Evolutionary conservation across 2,888 invertebrate genomes (phyloP), one percentile per base, ranked within the genome.

Genomic region (Catocala fraxini): DNA sequence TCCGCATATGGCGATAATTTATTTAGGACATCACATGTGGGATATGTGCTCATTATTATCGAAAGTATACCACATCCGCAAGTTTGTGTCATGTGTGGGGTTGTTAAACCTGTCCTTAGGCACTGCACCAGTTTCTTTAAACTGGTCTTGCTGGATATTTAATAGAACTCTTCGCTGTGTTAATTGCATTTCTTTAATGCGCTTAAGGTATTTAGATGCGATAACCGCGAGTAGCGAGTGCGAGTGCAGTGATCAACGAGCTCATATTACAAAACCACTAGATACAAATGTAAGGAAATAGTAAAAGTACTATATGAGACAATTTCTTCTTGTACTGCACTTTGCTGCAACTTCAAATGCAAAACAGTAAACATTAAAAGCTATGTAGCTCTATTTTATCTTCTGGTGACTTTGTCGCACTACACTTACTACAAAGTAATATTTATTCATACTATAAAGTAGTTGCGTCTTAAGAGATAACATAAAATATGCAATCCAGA

Each of bases 31-130:
- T 68, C 67, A 70, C 76, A 81, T 85, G 82, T 86, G 86, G 89
- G 86, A 89, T 87, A 82, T 86, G 88, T 78, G 81, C 89, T 89
- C 89, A 86, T 90, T 92, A 87, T 83, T 25, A 88, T 85, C 86
- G 89, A 90, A 92, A 92, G 93, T 92, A 92, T 90, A 90, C 89
- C 88, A 88, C 86, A 91, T 93, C 92, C 93, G 92, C 88, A 85
- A 91, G 87, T 88, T 84, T 84, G 83, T 79, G 82, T 85, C 89
- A 87, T 86, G 85, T 88, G 90, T 85, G 85, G 83, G 85, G 89
- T 88, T 88, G 88, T 83, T 80, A 88, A 90, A 92, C 93, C 90
- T 88, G 92, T 91, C 88, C 77, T 61, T 80, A 77, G 81, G 80
- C 80, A 77, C 76, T 75, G 82, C 86, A 87, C 89, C 86, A 88